Percentiles rank a stretch among this genome's conserved stretches.
Evolutionary conservation across 2,888 invertebrate genomes (phyloP).

Genomic region (Cerastis rubricosa): DNA sequence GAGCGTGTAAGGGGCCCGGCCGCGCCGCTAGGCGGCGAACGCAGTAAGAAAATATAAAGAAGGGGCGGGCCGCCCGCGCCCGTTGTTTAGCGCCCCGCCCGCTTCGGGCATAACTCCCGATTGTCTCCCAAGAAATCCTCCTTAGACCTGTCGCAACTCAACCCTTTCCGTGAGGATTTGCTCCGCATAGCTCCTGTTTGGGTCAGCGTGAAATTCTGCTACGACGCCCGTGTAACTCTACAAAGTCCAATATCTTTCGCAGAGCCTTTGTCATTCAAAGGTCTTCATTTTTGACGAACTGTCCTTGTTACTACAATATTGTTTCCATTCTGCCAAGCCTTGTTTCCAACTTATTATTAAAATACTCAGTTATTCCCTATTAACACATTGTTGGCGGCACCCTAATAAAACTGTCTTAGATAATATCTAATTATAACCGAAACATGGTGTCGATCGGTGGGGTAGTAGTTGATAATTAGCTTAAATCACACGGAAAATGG

Average conservation of each 20-base stretch:
- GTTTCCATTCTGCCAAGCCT: constrained; percentile 25
- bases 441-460: constrained; percentile 53
- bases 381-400: constrained; percentile 60
- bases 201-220: constrained; percentile 89
- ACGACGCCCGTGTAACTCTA: constrained; percentile 81
- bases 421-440: constrained; percentile 58
- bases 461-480: constrained; percentile 61
- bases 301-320: constrained; percentile 36
- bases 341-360: constrained; percentile 49
- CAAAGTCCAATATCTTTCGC: constrained; percentile 79
- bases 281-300: constrained; percentile 67
- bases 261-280: constrained; percentile 73
- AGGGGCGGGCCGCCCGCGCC: constrained; percentile 91
- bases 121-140: constrained; percentile 90
- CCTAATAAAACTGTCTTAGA: constrained; percentile 55
- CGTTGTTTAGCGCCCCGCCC: constrained; percentile 91
- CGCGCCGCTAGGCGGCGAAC: constrained; percentile 90
- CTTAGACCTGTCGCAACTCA: constrained; percentile 89
- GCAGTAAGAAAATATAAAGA: constrained; percentile 94
- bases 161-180: constrained; percentile 88
- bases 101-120: constrained; percentile 90
- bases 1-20: constrained; percentile 92
- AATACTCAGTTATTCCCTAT: constrained; percentile 50
- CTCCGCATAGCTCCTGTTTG: constrained; percentile 89
- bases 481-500: constrained; percentile 57